A percentile compares a stretch with the other conserved stretches of the same genome.
Conservation (phyloP, 2,797 vertebrate species). For the Clarias pachynema region DNA sequence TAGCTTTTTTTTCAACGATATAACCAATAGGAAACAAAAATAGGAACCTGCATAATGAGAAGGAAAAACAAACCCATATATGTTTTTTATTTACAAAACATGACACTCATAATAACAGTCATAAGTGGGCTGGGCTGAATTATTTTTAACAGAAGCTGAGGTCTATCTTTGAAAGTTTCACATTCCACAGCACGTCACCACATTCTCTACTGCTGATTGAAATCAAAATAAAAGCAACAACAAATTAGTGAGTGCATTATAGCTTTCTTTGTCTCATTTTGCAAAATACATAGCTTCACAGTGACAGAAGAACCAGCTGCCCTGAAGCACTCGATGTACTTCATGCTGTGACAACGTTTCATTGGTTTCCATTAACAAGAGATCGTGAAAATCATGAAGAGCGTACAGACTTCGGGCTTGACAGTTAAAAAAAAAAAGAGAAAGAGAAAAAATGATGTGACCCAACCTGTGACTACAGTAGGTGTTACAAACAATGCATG, state of each 20-base stretch:
- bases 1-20: not conserved
- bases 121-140: not conserved
- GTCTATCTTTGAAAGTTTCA: not conserved
- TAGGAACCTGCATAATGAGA: not conserved
- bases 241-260: not conserved
- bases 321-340: not conserved
- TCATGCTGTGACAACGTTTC: not conserved
- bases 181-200: not conserved
- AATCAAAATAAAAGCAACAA: not conserved
- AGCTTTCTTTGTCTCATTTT: not conserved
- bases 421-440: no score
- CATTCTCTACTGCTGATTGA: not conserved
- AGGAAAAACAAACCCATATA: conserved; percentile 30
- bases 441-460: not conserved
- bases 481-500: not conserved
- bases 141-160: not conserved
- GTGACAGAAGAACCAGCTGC: not conserved
- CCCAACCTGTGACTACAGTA: not conserved
- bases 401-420: not conserved
- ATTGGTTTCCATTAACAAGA: not conserved
- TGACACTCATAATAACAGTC: conserved; percentile 6
- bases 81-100: conserved; percentile 40
- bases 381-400: not conserved
- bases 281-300: not conserved
- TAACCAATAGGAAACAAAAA: not conserved